Base-by-base conservation (phyloP, 2,113 vertebrate species). In the Grallaria varia region DNA sequence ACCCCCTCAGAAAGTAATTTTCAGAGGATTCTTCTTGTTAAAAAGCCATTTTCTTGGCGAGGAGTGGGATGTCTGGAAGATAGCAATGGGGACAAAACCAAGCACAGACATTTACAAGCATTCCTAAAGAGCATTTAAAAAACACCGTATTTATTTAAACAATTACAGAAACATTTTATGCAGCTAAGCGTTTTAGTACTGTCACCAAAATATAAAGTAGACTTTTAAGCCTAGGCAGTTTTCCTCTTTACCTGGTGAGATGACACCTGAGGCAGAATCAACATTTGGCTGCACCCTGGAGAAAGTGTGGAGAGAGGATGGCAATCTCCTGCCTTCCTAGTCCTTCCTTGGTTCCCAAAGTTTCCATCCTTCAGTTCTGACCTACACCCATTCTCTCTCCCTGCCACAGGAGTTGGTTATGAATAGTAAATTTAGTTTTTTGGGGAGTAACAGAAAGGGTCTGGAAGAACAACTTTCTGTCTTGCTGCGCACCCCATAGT, bases 11-110 rank as follows among this genome's bases (percentile, higher is more conserved):
- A 97, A 97, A 96, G 67, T 66, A 89, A 97, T 95, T 96, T 97
- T 55, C 93, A 95, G 92, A 97, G 84, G 84, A 95, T 93, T 97
- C 96, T 96, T 96, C 93, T 97, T 93, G 93, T 97, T 98, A 98
- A 97, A 97, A 98, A 97, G 47, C 53, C 81, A 97, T 97, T 98
- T 96, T 87, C 95, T 97, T 95, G 78, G 84, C 44, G 9, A 95
- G 60, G 52, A 95, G 45, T 87, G 89, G 84, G 95, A 66, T 92
- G 81, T 94, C 95, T 95, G 94, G 83, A 97, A 97, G 96, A 97
- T 91, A 97, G 87, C 85, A 97, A 72, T 9, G 3, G 15, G 63
- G 76, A 90, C 33, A 96, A 96, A 96, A 55, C 75, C 83, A 96
- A 96, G 82, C 58, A 67, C 87, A 74, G 74, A 96, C 95, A 74